Evolutionary conservation across 2,888 invertebrate genomes (phyloP), one percentile per base, ranked within the genome.

Genomic region (Scaeva pyrastri): DNA sequence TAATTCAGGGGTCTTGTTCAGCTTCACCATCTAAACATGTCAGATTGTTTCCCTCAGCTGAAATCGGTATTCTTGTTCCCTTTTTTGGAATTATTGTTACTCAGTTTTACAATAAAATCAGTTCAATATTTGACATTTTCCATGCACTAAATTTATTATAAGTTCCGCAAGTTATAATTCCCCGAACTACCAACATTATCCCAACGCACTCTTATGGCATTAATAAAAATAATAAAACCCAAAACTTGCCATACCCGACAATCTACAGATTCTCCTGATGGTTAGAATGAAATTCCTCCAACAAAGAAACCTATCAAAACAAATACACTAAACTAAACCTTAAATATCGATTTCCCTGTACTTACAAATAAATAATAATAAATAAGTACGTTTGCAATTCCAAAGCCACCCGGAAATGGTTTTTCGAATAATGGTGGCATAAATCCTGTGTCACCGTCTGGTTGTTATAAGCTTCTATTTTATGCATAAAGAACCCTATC

Each of bases 401-500:
- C 39, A 72, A 72, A 52, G 52, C 64, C 23, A 48, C 45, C 78
- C 55, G 78, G 78, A 78, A 78, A 56, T 26, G 19, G 64, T 78
- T 78, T 60, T 36, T 45, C 12, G 8, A 16, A 64, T 56, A 73
- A 66, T 79, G 31, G 19, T 70, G 55, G 52, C 68, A 31, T 31
- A 75, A 74, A 75, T 73, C 41, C 66, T 48, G 12, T 60, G 43
- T 8, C 31, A 31, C 1, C 6, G 21, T 68, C 21, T 19, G 39
- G 39, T 68, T 68, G 68, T 68, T 52, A 39, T 52, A 39, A 50
- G n/a, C 36, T 39, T 19, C 26, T 12, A 19, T 31, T 31, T 31
- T 52, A 31, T 43, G 41, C n/a, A 16, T 43, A 14, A 31, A 68
- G 19, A 41, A 21, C 39, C 68, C n/a, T 39, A 68, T 68, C 68